Evolutionary conservation across 2,797 vertebrate genomes (phyloP).

Genomic region (Acipenser transmontanus): DNA sequence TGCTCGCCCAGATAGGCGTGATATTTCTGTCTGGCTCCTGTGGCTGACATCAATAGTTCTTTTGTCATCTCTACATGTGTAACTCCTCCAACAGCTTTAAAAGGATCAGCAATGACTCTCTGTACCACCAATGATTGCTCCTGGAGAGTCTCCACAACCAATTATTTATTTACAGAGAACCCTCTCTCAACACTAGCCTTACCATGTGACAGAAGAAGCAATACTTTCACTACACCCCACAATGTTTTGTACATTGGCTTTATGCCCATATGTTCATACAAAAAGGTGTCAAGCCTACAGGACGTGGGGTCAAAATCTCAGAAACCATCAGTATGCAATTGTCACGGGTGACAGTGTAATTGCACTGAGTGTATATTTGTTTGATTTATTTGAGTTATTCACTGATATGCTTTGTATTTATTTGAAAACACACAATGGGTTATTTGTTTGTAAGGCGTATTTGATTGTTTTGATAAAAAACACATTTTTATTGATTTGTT

Average conservation of each 20-base stretch:
- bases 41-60: not conserved
- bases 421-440: no score
- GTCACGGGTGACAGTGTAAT: no score
- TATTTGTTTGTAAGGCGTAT: no score
- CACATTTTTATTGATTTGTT: no score
- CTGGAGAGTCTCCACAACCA: not conserved
- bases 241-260: not conserved
- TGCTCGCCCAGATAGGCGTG: not conserved
- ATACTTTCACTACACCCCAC: not conserved
- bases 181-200: not conserved
- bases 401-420: no score
- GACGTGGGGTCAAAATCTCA: not conserved
- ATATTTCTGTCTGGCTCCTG: not conserved
- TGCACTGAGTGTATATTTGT: no score
- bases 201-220: not conserved
- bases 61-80: not conserved
- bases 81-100: not conserved
- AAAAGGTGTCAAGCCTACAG: not conserved
- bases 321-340: not conserved
- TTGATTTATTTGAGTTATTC: no score
- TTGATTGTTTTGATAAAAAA: no score
- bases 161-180: conserved; percentile 39
- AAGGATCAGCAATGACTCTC: not conserved
- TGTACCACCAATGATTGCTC: not conserved
- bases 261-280: not conserved